Conservation (phyloP, 37 sponge, comb jelly and placozoan species). For the Eunapius fragilis region DNA sequence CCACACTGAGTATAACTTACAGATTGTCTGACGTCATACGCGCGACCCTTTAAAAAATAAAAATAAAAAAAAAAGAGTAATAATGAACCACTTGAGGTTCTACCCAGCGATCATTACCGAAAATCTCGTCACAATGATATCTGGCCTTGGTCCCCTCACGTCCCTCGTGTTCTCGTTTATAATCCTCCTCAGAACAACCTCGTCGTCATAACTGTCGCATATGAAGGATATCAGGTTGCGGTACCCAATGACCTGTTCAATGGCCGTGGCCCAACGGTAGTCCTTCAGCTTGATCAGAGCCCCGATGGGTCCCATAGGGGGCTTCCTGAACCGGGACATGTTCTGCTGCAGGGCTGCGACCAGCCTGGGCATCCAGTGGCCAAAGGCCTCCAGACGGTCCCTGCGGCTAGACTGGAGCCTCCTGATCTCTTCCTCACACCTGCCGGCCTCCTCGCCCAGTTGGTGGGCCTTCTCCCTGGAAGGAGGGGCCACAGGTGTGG, state of each 20-base stretch:
- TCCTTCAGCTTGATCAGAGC: slow-evolving; percentile 58
- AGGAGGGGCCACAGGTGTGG: background rate
- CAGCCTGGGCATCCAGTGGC: slow-evolving; percentile 54
- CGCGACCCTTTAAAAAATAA: slow-evolving; percentile 19
- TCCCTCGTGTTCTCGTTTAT: background rate
- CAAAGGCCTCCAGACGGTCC: slow-evolving; percentile 52
- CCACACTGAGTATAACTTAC: slow-evolving; percentile 4
- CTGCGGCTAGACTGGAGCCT: slow-evolving; percentile 38
- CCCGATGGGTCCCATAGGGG: slow-evolving; percentile 81
- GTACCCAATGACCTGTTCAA: slow-evolving; percentile 62
- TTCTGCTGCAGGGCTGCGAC: slow-evolving; percentile 38
- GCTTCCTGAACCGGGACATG: slow-evolving; percentile 20
- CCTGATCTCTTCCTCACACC: slow-evolving; percentile 27
- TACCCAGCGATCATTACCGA: background rate
- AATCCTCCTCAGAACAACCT: background rate
- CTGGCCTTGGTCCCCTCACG: background rate
- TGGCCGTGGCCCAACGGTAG: slow-evolving; percentile 73
- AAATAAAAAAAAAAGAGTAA: background rate
- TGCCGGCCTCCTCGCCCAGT: slow-evolving; percentile 2
- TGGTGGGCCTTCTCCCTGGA: slow-evolving; percentile 15
- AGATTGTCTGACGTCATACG: slow-evolving; percentile 40
- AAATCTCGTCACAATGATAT: slow-evolving; percentile 8
- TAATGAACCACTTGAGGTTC: background rate
- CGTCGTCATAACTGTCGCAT: slow-evolving; percentile 72
- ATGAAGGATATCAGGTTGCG: slow-evolving; percentile 51